Conservation (phyloP, 2,113 vertebrate genomes). For the Pachyramphus minor region DNA sequence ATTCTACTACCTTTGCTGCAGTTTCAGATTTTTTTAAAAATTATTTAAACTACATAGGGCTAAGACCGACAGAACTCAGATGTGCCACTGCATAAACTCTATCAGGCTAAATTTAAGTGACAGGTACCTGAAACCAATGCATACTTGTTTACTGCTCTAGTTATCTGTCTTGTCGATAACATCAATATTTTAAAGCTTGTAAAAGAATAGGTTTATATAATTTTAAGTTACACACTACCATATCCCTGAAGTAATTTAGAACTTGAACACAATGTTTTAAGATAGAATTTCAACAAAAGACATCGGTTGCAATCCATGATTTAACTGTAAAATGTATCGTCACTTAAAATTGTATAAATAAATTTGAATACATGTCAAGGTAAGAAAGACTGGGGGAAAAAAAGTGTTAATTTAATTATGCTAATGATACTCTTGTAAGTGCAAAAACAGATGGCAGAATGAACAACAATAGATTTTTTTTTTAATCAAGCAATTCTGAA, state of each 20-base stretch:
- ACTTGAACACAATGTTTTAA: neutral
- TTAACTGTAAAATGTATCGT: constrained; percentile 30
- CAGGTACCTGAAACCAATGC: neutral
- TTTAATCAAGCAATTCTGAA: constrained; percentile 55
- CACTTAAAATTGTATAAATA: constrained; percentile 26
- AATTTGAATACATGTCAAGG: constrained; percentile 11
- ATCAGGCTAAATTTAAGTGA: neutral
- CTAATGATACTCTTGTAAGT: constrained; percentile 44
- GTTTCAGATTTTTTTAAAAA: neutral
- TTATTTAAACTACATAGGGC: neutral
- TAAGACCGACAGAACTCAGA: neutral
- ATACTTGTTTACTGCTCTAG: neutral
- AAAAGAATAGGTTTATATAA: neutral
- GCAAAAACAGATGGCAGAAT: constrained; percentile 61
- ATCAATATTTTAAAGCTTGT: neutral
- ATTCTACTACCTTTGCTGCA: neutral
- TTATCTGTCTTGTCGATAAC: neutral
- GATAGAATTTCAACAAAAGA: constrained; percentile 16
- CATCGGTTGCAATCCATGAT: constrained; percentile 17
- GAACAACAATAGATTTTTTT: constrained; percentile 48
- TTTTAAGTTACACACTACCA: neutral
- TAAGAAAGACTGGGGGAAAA: constrained; percentile 22
- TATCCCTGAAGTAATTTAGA: neutral
- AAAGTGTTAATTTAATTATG: constrained; percentile 68
- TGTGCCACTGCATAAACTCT: neutral